Percentiles rank a stretch among this genome's conserved stretches.
Conservation (phyloP, 1,140 invertebrate genomes). For the Drosophila leontia region DNA sequence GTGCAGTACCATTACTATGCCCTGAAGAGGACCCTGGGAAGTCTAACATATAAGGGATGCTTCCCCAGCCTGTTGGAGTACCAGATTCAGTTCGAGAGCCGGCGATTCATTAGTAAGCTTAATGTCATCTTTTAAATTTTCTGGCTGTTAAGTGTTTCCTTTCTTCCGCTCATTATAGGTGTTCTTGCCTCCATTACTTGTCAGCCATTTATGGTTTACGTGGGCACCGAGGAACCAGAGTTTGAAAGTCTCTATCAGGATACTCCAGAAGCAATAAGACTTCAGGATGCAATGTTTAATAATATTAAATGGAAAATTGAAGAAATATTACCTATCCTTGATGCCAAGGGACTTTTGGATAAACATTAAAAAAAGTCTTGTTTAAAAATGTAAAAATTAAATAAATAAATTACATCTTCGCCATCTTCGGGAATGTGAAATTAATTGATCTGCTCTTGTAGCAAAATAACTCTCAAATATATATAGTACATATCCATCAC, state of each 20-base stretch:
- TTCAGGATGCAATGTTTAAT: constrained; percentile 47
- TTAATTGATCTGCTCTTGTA: neutral
- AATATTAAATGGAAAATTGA: constrained; percentile 30
- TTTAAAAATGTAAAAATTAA: too few species aligned
- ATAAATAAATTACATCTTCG: too few species aligned
- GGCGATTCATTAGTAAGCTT: constrained; percentile 59
- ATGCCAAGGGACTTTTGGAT: constrained; percentile 63
- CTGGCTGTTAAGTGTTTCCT: neutral
- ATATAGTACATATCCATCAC: too few species aligned
- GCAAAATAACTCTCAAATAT: too few species aligned
- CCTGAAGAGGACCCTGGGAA: constrained; percentile 37
- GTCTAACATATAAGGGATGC: constrained; percentile 44
- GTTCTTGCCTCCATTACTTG: constrained; percentile 26
- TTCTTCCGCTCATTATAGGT: constrained; percentile 3
- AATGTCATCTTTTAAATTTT: neutral
- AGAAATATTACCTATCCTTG: constrained; percentile 49
- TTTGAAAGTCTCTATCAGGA: constrained; percentile 48
- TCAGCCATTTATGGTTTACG: constrained; percentile 56
- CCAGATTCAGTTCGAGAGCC: constrained; percentile 56
- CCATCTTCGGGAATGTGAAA: too few species aligned
- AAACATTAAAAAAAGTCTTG: constrained; percentile 17
- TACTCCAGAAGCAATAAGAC: constrained; percentile 38
- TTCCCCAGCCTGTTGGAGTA: constrained; percentile 65
- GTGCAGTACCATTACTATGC: constrained; percentile 67
- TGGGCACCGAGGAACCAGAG: constrained; percentile 45